Evolutionary conservation across 2,797 vertebrate species (phyloP).

Genomic region (Lateolabrax maculatus): DNA sequence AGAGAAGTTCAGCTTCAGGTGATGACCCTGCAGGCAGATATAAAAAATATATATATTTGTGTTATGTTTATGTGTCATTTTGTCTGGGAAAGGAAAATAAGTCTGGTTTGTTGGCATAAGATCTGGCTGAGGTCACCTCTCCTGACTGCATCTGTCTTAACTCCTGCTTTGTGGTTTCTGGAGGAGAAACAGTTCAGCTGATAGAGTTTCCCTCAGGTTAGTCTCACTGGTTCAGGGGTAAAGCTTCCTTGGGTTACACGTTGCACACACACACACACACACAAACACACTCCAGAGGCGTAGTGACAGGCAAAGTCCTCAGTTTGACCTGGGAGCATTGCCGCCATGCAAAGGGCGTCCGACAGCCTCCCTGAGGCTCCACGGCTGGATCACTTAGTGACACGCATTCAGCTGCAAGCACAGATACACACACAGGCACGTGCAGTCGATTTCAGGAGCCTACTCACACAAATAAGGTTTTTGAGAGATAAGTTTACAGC

Average conservation of each 20-base stretch:
- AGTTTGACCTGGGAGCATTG: slow-evolving; percentile 72
- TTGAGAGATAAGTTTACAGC: neutral
- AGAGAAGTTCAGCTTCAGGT: slow-evolving; percentile 1
- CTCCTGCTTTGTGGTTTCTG: slow-evolving; percentile 53
- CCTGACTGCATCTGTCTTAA: slow-evolving; percentile 70
- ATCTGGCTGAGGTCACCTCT: slow-evolving; percentile 67
- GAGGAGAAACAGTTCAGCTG: slow-evolving; percentile 49
- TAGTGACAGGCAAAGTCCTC: slow-evolving; percentile 77
- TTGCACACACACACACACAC: slow-evolving; percentile 17
- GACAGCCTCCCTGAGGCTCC: slow-evolving; percentile 76
- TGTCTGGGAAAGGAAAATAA: slow-evolving; percentile 40
- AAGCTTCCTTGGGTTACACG: slow-evolving; percentile 41
- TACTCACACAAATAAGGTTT: slow-evolving; percentile 13
- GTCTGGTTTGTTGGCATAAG: slow-evolving; percentile 32
- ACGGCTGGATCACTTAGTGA: slow-evolving; percentile 37
- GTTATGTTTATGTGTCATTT: slow-evolving; percentile 30
- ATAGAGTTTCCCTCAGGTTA: slow-evolving; percentile 47
- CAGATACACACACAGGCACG: slow-evolving; percentile 24
- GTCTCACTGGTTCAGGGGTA: slow-evolving; percentile 41
- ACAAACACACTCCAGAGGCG: slow-evolving; percentile 46
- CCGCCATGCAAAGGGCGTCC: slow-evolving; percentile 70
- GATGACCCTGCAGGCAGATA: neutral
- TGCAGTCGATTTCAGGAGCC: neutral
- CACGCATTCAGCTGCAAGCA: slow-evolving; percentile 41
- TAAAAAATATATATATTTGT: slow-evolving; percentile 17